Base-by-base conservation (phyloP, 2,797 vertebrate species). In the Chiloscyllium punctatum region DNA sequence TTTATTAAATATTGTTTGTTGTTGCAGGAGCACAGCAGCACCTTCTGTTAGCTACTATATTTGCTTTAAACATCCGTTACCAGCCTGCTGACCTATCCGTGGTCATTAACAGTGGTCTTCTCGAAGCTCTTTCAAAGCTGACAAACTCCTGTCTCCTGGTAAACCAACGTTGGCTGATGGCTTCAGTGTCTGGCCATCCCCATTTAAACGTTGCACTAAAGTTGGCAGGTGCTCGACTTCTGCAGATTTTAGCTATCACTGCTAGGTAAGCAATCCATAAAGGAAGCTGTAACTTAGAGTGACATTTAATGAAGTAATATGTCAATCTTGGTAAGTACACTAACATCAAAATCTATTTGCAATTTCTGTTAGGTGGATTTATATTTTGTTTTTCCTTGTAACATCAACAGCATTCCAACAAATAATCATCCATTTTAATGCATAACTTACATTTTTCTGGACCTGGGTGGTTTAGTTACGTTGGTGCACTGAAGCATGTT, bases 161-260 rank as follows among this genome's bases (percentile, higher is more conserved):
- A 96, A 98, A 97, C 97, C 98, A 98, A 96, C 97, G 98, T 96
- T 98, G 98, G 98, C 97, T 98, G 96, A 97, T 98, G 33, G 97
- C 97, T 68, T 97, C 98, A 6, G 96, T 97, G 16, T 97, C 98
- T 15, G 98, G 97, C 72, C 96, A 97, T 92, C 96, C 97, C 96
- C 95, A 98, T 71, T 97, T 98, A 16, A 97, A 97, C 9, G 97
- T 97, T 23, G 97, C 98, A 0, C 97, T 98, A 95, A 97, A 97
- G 96, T 96, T 98, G 48, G 97, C 98, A 2, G 97, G 97, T 48
- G 97, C 98, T 16, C 97, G 98, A 23, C 96, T 98, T 96, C 97
- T 98, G 87, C 98, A 98, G 96, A 98, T 98, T 96, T 95, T 98
- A 84, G 98, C 98, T n/a, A 97, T 98, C 53, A 97, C 98, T 74